phyloP scores from a whole-genome alignment of 2,113 vertebrate genomes.

The Mixornis gularis region DNA sequence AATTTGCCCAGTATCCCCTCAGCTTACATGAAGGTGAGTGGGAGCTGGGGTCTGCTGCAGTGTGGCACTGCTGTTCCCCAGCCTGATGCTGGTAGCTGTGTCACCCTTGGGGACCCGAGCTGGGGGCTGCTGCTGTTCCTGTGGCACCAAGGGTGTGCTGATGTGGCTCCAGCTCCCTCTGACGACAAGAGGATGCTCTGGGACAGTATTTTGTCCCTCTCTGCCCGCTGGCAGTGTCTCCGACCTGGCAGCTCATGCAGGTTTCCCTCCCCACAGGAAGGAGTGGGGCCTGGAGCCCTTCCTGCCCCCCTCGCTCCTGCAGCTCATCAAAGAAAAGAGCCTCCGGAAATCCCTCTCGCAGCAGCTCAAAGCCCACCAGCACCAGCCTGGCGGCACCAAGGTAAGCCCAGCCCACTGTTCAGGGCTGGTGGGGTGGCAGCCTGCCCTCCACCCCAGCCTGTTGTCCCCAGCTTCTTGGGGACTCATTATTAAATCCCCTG shows the following conservation, averaged over 20 bases:
- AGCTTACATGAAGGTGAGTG: neutral
- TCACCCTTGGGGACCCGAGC: neutral
- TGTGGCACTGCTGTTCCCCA: neutral
- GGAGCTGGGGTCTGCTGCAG: neutral
- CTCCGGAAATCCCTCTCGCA: conserved; percentile 93
- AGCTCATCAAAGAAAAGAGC: conserved; percentile 93
- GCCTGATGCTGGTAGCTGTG: neutral
- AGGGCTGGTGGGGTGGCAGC: neutral
- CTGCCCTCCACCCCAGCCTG: neutral
- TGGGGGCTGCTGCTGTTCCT: neutral
- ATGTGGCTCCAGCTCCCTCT: neutral
- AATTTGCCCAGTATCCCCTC: neutral
- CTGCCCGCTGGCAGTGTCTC: neutral
- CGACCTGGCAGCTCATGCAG: neutral
- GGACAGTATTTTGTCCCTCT: neutral
- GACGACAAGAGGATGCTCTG: neutral
- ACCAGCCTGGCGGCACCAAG: conserved; percentile 88
- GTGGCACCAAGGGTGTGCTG: neutral
- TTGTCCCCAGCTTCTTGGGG: accelerated
- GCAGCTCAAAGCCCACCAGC: conserved; percentile 94
- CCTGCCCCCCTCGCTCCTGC: conserved; percentile 90
- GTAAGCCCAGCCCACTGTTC: conserved; percentile 48
- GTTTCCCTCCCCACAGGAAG: conserved; percentile 76
- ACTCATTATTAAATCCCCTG: neutral
- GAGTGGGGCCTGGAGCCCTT: conserved; percentile 98